A percentile compares a stretch with the other conserved stretches of the same genome.
These are phyloP conservation scores for Cliona cf. orientalis DNA, from an alignment of 37 sponge, comb jelly and placozoan species.

Conservation along the genomic window DNA sequence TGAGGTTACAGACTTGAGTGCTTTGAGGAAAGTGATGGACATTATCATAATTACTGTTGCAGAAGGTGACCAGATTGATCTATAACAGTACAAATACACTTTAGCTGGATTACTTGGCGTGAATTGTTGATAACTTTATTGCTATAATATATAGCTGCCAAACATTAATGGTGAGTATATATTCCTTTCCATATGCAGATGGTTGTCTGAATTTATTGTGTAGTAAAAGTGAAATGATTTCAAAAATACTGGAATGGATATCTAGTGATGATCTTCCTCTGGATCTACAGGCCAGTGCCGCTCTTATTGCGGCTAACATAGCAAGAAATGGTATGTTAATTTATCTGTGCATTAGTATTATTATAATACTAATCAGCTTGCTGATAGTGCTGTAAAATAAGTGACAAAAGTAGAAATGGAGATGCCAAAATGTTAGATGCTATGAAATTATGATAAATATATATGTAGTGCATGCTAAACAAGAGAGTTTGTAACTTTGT, in stretches of 20 bases:
- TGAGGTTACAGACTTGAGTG: too few species aligned
- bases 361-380: too few species aligned
- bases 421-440: too few species aligned
- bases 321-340: slow-evolving; percentile 43
- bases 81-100: background rate
- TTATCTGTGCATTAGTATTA: too few species aligned
- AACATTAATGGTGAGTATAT: slow-evolving; percentile 2
- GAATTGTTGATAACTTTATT: background rate
- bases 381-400: too few species aligned
- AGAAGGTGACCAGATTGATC: background rate
- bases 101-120: background rate
- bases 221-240: slow-evolving; percentile 20
- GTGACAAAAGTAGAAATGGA: too few species aligned
- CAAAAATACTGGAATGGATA: slow-evolving; percentile 46
- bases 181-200: slow-evolving; percentile 17
- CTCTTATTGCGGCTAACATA: slow-evolving; percentile 69
- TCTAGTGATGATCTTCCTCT: background rate
- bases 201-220: slow-evolving; percentile 42
- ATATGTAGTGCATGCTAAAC: too few species aligned
- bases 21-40: too few species aligned
- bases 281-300: slow-evolving; percentile 41
- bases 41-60: background rate
- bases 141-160: background rate
- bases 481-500: too few species aligned
- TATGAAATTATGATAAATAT: too few species aligned